Evolutionary conservation across 2,113 vertebrate species (phyloP).

Genomic region (Datnioides undecimradiatus): DNA sequence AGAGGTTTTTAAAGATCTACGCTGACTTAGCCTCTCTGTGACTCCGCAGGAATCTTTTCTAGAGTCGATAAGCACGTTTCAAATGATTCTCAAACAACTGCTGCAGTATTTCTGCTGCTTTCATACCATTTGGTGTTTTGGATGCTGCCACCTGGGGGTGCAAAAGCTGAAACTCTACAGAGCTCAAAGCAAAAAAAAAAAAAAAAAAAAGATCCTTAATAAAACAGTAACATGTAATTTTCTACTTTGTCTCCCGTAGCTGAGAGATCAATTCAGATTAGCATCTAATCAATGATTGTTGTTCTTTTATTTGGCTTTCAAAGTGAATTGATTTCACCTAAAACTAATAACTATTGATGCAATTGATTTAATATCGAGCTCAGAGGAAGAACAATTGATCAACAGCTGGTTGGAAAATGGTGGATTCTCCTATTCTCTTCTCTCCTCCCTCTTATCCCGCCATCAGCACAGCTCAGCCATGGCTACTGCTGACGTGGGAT

Average conservation of each 20-base stretch:
- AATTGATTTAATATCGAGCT: background rate
- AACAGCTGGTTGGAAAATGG: constrained; percentile 42
- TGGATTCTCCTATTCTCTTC: background rate
- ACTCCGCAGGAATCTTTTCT: background rate
- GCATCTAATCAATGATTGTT: constrained; percentile 1
- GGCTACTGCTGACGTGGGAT: background rate
- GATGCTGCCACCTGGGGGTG: background rate
- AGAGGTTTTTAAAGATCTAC: too few relatives aligned
- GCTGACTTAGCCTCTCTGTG: too few relatives aligned
- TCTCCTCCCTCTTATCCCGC: background rate
- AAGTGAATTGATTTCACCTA: background rate
- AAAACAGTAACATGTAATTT: background rate
- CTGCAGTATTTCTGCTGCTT: background rate
- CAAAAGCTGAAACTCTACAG: background rate
- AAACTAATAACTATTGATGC: constrained; percentile 6
- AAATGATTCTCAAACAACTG: background rate
- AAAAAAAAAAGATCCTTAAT: background rate
- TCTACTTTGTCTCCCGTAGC: background rate
- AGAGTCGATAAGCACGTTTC: background rate
- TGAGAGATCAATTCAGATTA: constrained; percentile 6
- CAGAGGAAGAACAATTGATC: constrained; percentile 4
- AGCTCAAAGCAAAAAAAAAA: background rate
- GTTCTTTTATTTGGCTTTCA: background rate
- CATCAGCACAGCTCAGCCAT: background rate
- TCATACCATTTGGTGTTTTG: background rate